Evolutionary conservation across 2,888 invertebrate genomes (phyloP), one percentile per base, ranked within the genome.

Genomic region (Brassicogethes aeneus): DNA sequence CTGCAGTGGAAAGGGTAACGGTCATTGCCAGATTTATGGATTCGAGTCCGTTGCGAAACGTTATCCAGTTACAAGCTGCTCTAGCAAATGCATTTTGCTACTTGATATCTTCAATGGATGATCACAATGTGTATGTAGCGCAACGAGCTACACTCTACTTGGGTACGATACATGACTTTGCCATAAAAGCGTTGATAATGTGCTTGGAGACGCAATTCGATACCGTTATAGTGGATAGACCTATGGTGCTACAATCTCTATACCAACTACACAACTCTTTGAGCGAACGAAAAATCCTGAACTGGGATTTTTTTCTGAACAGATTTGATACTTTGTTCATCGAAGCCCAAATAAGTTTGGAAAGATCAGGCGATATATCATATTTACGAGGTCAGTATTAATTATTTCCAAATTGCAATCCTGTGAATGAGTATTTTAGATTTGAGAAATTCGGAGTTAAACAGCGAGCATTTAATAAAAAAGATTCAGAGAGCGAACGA

Each of bases 131-230:
- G 12, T 85, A 92, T 53, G 95, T 99, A 2, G 93, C 96, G 1
- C 96, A 97, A 68, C 75, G 93, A 53, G 85, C 95, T 2, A 88
- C 91, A 1, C 74, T 95, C 2, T 92, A 91, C 66, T 77, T 96
- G 42, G 94, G 95, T 52, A 94, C 94, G 12, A 82, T 97, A 56
- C 94, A 94, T 62, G 89, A 91, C 59, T 76, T 82, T 39, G 88
- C 94, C 38, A 77, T 95, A 39, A 82, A 83, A 69, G 80, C 91
- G 42, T 74, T 95, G 48, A 80, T 93, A 43, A 82, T 86, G 74
- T 97, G 97, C 67, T 71, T 99, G 70, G 97, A 99, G 74, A 88
- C 91, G 1, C 97, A 99, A 72, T 99, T 99, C 71, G 99, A 99
- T 73, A 79, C 89, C 45, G 94, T 97, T 47, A 93, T 96, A 45